A percentile compares a stretch with the other conserved stretches of the same genome.
Evolutionary conservation across 2,888 invertebrate genomes (phyloP).

Genomic region (Cabera pusaria): DNA sequence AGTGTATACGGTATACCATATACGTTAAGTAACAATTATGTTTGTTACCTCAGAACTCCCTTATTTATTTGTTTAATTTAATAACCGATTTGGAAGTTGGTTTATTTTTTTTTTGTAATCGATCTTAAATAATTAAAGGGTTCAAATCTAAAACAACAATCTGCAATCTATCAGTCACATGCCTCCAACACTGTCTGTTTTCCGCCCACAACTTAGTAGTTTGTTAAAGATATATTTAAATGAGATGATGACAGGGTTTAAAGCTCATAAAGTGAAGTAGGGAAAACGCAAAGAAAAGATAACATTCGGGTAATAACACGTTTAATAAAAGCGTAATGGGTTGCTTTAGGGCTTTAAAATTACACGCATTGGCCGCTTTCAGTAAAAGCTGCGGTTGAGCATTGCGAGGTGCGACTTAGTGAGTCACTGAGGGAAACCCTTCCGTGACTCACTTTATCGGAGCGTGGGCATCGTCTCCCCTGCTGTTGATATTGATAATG

Average conservation of each 20-base stretch:
- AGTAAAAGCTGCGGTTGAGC: constrained; percentile 35
- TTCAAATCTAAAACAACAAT: too few species aligned
- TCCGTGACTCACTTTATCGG: constrained; percentile 77
- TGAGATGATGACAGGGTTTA: constrained; percentile 6
- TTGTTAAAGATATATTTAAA: constrained; percentile 13
- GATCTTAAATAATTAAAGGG: too few species aligned
- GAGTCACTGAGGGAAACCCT: constrained; percentile 79
- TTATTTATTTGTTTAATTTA: too few species aligned
- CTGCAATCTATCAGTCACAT: too few species aligned
- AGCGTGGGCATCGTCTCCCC: constrained; percentile 56
- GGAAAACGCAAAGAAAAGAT: constrained; percentile 10
- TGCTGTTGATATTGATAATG: constrained; percentile 57
- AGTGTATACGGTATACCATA: too few species aligned
- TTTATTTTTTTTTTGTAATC: too few species aligned
- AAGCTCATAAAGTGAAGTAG: constrained; percentile 10
- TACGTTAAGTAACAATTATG: too few species aligned
- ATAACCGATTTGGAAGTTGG: too few species aligned
- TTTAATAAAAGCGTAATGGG: constrained; percentile 22
- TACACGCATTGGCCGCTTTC: constrained; percentile 30
- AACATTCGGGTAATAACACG: constrained; percentile 15
- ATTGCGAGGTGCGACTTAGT: constrained; percentile 39
- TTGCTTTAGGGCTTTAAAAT: constrained; percentile 27
- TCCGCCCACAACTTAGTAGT: constrained; percentile 9
- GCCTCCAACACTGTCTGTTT: too few species aligned
- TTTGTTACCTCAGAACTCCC: too few species aligned